A percentile compares a stretch with the other conserved stretches of the same genome.
phyloP scores from a whole-genome alignment of 2,888 invertebrate genomes.

The Agelastica alni region DNA sequence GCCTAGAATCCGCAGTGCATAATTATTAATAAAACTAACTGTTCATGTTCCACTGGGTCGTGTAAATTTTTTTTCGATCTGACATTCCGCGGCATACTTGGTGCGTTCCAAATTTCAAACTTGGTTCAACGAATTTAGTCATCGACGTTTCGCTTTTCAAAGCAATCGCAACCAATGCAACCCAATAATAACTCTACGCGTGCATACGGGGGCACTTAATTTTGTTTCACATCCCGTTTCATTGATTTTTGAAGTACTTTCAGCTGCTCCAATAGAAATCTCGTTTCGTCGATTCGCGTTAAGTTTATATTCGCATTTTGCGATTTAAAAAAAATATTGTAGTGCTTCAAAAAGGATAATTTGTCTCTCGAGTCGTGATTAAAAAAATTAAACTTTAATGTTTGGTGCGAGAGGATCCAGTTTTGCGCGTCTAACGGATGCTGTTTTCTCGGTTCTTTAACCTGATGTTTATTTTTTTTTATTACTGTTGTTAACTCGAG shows the following conservation, averaged over 20 bases:
- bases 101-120: not conserved
- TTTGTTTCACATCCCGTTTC: no score
- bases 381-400: not conserved
- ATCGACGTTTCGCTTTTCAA: conserved; percentile 1
- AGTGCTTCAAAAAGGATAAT: no score
- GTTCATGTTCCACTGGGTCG: conserved; percentile 3
- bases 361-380: not conserved
- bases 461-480: not conserved
- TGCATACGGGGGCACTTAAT: no score
- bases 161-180: no score
- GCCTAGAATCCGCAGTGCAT: not conserved
- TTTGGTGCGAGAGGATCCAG: no score
- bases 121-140: not conserved
- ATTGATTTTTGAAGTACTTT: not conserved
- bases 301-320: not conserved
- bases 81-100: conserved; percentile 4
- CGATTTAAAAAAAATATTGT: no score
- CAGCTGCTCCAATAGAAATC: not conserved
- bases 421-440: not conserved
- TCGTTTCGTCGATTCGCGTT: no score
- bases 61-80: not conserved
- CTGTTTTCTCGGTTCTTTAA: not conserved
- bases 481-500: conserved; percentile 1
- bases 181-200: no score
- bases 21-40: not conserved